Percentiles rank a stretch among this genome's conserved stretches.
Conservation (phyloP, 2,888 invertebrate species). For the Pristionchus entomophagus region DNA sequence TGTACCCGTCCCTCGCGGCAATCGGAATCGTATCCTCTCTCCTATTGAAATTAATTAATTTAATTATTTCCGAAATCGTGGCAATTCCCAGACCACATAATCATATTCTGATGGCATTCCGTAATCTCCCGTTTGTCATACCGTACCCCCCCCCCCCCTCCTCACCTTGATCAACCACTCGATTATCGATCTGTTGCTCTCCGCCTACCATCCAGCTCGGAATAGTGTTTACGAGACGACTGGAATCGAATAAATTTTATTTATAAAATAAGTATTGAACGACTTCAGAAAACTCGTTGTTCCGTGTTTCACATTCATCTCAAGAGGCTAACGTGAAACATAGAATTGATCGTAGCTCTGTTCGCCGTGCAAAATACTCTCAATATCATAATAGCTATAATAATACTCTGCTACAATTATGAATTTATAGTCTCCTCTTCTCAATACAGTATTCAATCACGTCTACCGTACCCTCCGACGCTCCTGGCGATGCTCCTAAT, state of each 20-base stretch:
- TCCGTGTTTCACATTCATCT: background rate
- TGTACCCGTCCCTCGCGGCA: background rate
- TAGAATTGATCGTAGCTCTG: too few species aligned
- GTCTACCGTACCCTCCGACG: constrained; percentile 11
- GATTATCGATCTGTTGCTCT: background rate
- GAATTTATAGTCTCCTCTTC: too few species aligned
- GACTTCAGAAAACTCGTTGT: background rate
- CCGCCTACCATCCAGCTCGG: constrained; percentile 11
- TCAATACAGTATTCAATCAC: background rate
- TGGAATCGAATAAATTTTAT: background rate
- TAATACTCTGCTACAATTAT: background rate
- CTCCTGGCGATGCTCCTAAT: background rate
- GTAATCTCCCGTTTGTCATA: background rate
- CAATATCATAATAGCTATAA: background rate
- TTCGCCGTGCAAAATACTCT: too few species aligned
- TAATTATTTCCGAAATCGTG: background rate
- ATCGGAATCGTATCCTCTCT: background rate
- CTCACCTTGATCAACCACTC: constrained; percentile 1
- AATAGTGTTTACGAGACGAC: background rate
- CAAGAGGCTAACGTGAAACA: background rate
- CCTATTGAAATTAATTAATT: background rate
- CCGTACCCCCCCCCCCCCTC: background rate
- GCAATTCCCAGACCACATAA: background rate
- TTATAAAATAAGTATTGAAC: background rate
- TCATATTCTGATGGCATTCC: background rate